Base-by-base conservation (phyloP, 2,113 vertebrate genomes). In the Podarcis raffonei region DNA sequence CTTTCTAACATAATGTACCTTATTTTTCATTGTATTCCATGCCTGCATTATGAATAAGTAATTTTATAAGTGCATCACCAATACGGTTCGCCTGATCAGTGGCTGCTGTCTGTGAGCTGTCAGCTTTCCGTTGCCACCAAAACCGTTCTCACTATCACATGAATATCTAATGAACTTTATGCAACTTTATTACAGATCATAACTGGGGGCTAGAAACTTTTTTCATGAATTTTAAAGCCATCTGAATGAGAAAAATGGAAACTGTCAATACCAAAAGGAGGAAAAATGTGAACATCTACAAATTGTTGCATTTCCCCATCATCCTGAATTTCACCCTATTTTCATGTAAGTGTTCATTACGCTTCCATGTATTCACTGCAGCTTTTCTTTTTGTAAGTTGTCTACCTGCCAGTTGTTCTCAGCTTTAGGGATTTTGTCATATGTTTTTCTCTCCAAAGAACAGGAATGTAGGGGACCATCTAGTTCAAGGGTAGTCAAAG, bases 41-140 rank as follows among this genome's bases (percentile, higher is more conserved):
- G 94, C 97, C 95, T 95, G 96, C 95, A 97, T 97, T 96, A 98
- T 98, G 97, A 98, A 98, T 98, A 97, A 98, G 96, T 98, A 96
- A 98, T 98, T 92, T 94, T 97, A 88, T 97, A 98, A 98, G 98
- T 98, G 98, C 97, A 95, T 95, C 93, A 92, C 95, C 94, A 94
- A 94, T 94, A 96, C 95, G 94, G 93, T 93, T 93, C 94, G 92
- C 91, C 95, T 97, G 97, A 97, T 98, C 96, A 96, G 92, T 85
- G 90, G 87, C 68, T 91, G 89, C 90, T 95, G 32, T 96, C 87
- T 92, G 85, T 81, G 87, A 95, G 88, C 92, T 93, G 94, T 91
- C 93, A 93, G 88, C 84, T 87, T 86, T 91, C 90, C 39, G 74
- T 74, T 90, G 87, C 74, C 89, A 66, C 66, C 42, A 71, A 88